Evolutionary conservation across 2,113 vertebrate genomes (phyloP), one percentile per base, ranked within the genome.

Genomic region (Morone chrysops): DNA sequence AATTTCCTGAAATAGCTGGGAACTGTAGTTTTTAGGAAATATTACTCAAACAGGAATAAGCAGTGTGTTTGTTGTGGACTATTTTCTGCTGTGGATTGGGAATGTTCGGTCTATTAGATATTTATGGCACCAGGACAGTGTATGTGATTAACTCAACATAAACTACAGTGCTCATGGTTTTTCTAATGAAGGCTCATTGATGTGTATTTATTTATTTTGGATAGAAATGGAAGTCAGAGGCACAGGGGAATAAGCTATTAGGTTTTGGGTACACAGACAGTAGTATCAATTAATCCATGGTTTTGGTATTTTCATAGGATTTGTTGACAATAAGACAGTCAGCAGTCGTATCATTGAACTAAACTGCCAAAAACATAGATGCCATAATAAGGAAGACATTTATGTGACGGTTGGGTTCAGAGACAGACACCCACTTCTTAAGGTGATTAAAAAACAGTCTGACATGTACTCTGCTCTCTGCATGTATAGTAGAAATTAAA

Each of bases 401-500:
- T 66, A 25, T 20, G 47, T n/a, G 69, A 63, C 36, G 3, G 12
- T 12, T 54, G 69, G 54, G 4, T 56, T 51, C 2, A 10, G 4
- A 74, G 20, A 59, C 38, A 53, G 5, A 41, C 22, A 51, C 16
- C 31, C 31, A 50, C 4, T 13, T 10, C 71, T 14, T 31, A 36
- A 25, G 25, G 31, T 31, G 13, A 71, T 60, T 47, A 17, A 6
- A 59, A 18, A 11, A 70, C 54, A 43, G 65, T 13, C 45, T 63
- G 38, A 60, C 47, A 7, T 63, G 22, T 18, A n/a, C 43, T 53
- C 22, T 9, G 3, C 56, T 50, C 38, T 78, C 59, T 59, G 48
- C 45, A 13, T 62, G 60, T 60, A 22, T n/a, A 17, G 48, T 17
- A 22, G 41, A 85, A 78, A 69, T 10, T 0, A 56, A 69, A 84